Evolutionary conservation across 2,113 vertebrate genomes (phyloP).

Genomic region (Arothron firmamentum): DNA sequence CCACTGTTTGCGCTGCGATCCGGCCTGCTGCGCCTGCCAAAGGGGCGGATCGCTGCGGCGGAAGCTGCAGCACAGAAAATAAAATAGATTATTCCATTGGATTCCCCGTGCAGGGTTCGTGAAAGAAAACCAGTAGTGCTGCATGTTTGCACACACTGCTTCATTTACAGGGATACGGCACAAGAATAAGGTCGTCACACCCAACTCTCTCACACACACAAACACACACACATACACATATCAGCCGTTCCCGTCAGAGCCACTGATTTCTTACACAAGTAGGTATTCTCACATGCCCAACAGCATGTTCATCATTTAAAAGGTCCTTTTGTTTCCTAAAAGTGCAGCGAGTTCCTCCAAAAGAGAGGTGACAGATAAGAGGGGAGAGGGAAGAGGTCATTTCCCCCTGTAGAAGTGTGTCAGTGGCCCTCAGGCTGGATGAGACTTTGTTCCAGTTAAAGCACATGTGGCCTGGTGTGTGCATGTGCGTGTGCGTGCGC

Average conservation of each 20-base stretch:
- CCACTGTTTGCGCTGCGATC: conserved; percentile 42
- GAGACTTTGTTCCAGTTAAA: conserved; percentile 34
- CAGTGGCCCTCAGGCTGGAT: conserved; percentile 26
- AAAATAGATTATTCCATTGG: neutral
- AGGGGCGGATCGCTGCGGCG: conserved; percentile 18
- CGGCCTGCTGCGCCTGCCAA: conserved; percentile 8
- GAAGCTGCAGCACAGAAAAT: conserved; percentile 21
- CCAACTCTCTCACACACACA: conserved; percentile 6
- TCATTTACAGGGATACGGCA: conserved; percentile 20
- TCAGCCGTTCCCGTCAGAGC: conserved; percentile 10
- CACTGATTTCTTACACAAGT: neutral
- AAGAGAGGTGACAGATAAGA: neutral
- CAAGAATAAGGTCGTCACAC: conserved; percentile 55
- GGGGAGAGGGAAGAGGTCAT: neutral
- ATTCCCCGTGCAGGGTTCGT: neutral
- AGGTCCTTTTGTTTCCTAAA: neutral
- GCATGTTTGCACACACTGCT: conserved; percentile 18
- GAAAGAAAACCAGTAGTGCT: neutral
- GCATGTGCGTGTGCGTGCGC: no score
- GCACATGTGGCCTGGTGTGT: conserved; percentile 10
- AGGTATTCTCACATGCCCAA: neutral
- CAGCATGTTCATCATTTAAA: neutral
- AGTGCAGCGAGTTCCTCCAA: neutral
- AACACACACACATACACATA: conserved; percentile 16
- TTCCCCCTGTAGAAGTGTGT: conserved; percentile 30